These are phyloP conservation scores for Phalangium opilio DNA, from an alignment of 2,888 invertebrate genomes.

Conservation along the genomic window DNA sequence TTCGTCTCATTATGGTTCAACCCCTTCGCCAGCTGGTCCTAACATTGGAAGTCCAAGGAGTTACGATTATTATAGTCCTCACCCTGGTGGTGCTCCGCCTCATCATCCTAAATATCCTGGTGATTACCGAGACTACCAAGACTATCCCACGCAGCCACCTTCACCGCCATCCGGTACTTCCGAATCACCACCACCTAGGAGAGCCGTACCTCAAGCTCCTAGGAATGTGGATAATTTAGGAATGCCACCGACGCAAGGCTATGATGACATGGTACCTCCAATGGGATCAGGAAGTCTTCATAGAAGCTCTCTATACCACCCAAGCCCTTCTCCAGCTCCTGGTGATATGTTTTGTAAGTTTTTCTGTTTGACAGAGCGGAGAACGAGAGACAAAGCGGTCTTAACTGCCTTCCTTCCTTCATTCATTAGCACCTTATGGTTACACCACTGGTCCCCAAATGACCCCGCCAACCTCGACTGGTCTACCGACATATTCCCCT, in stretches of 20 bases:
- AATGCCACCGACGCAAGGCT: constrained; percentile 40
- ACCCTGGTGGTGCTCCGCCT: not conserved
- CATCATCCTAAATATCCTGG: not conserved
- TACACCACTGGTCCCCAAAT: constrained; percentile 10
- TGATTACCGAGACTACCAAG: constrained; percentile 16
- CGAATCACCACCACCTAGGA: constrained; percentile 16
- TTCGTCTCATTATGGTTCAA: constrained; percentile 10
- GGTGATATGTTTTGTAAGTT: constrained; percentile 21
- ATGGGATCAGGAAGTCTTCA: constrained; percentile 9
- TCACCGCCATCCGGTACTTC: constrained; percentile 16
- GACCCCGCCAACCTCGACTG: constrained; percentile 12
- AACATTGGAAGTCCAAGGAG: constrained; percentile 5
- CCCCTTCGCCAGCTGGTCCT: constrained; percentile 12
- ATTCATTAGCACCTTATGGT: constrained; percentile 11
- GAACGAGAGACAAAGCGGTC: too few relatives aligned
- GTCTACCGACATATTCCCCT: constrained; percentile 4
- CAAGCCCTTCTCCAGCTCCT: constrained; percentile 19
- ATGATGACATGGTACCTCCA: constrained; percentile 44
- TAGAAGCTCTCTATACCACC: not conserved
- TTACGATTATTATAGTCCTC: constrained; percentile 11
- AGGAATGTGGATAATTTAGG: constrained; percentile 12
- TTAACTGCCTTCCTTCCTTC: too few relatives aligned
- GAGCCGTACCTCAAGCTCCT: constrained; percentile 22
- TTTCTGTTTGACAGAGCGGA: too few relatives aligned
- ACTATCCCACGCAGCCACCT: constrained; percentile 13